Evolutionary conservation across 2,888 invertebrate species (phyloP).

Genomic region (Gisinianus flammeolus): DNA sequence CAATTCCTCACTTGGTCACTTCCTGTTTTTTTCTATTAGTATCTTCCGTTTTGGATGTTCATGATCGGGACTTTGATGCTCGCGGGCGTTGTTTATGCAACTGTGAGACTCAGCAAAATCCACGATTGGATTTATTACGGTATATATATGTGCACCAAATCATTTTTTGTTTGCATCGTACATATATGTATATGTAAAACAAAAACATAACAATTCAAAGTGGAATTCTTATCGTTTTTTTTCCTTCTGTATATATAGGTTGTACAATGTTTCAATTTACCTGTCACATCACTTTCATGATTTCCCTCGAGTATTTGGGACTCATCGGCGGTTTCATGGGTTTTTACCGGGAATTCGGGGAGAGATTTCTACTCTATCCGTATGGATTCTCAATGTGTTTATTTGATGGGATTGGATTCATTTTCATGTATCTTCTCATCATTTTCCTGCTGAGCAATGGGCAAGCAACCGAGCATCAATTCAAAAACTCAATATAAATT

Average conservation of each 20-base stretch:
- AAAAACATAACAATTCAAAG: background rate
- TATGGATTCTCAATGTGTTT: slow-evolving; percentile 56
- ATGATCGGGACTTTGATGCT: slow-evolving; percentile 45
- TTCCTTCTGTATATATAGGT: slow-evolving; percentile 25
- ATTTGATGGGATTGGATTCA: slow-evolving; percentile 57
- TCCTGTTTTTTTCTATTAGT: slow-evolving; percentile 32
- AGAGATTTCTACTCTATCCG: slow-evolving; percentile 53
- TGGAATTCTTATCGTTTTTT: background rate
- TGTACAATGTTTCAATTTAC: slow-evolving; percentile 53
- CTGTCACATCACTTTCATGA: slow-evolving; percentile 54
- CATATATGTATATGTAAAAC: too few species aligned
- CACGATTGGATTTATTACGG: slow-evolving; percentile 54
- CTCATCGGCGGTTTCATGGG: slow-evolving; percentile 55
- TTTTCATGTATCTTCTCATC: slow-evolving; percentile 53
- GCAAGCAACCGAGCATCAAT: slow-evolving; percentile 29
- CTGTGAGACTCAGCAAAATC: slow-evolving; percentile 41
- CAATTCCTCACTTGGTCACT: too few species aligned
- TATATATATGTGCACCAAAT: slow-evolving; percentile 7
- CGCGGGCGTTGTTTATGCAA: slow-evolving; percentile 31
- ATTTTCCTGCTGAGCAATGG: slow-evolving; percentile 52
- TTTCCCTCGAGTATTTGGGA: slow-evolving; percentile 55
- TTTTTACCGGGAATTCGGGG: slow-evolving; percentile 55
- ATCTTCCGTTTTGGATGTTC: slow-evolving; percentile 55
- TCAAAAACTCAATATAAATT: background rate
- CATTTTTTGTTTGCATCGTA: too few species aligned